phyloP scores from a whole-genome alignment of 2,797 vertebrate genomes.

The Diplodus puntazzo region DNA sequence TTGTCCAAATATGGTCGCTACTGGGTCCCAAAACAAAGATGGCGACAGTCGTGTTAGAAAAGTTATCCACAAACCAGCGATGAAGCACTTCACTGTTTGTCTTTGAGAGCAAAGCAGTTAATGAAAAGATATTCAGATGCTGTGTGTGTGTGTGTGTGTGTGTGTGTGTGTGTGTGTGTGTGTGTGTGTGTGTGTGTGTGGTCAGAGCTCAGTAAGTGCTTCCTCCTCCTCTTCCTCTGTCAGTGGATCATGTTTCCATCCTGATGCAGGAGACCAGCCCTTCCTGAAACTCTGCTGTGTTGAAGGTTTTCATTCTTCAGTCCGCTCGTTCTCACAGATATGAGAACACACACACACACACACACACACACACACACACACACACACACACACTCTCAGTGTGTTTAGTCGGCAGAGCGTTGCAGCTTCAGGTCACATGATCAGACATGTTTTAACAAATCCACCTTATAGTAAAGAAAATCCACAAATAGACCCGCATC shows the following conservation, averaged over 20 bases:
- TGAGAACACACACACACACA: no score
- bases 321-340: background rate
- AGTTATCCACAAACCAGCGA: no score
- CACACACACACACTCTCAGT: background rate
- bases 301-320: background rate
- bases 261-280: constrained; percentile 65
- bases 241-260: constrained; percentile 68
- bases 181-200: constrained; percentile 29
- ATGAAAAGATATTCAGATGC: no score
- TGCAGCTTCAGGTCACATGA: constrained; percentile 4
- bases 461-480: no score
- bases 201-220: constrained; percentile 43
- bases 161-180: constrained; percentile 12
- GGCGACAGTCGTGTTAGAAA: no score
- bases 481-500: no score
- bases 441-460: background rate
- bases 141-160: constrained; percentile 4
- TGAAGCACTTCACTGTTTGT: no score
- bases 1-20: no score
- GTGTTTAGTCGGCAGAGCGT: background rate
- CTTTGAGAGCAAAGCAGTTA: no score
- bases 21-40: no score
- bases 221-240: constrained; percentile 44
- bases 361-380: background rate
- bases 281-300: constrained; percentile 22